phyloP scores from a whole-genome alignment of 1,140 invertebrate species.

The Teleopsis dalmanni region DNA sequence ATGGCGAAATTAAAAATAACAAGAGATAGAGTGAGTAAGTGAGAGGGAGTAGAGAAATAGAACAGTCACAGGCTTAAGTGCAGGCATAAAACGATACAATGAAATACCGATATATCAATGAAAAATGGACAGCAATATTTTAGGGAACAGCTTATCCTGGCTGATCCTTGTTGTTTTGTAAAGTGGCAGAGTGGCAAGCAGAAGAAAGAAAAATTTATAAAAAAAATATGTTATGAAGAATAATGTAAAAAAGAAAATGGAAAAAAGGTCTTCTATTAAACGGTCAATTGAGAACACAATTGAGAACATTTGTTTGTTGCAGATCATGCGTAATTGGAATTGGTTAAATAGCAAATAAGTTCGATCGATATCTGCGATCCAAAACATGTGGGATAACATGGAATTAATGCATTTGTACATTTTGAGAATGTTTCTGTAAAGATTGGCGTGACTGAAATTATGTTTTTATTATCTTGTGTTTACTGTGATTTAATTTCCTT shows the following conservation, averaged over 20 bases:
- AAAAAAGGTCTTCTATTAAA: conserved; percentile 16
- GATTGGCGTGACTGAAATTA: conserved; percentile 2
- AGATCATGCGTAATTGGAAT: conserved; percentile 8
- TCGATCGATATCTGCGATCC: not conserved
- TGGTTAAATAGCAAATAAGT: not conserved
- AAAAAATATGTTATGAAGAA: not conserved
- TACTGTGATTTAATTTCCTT: too few relatives aligned
- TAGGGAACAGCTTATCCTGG: conserved; percentile 33
- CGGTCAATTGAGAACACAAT: conserved; percentile 40
- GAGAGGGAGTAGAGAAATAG: too few relatives aligned
- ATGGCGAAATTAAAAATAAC: too few relatives aligned
- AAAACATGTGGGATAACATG: conserved; percentile 11
- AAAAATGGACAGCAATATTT: conserved; percentile 17
- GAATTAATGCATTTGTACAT: conserved; percentile 5
- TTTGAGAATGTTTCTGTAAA: conserved; percentile 1
- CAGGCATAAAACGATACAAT: too few relatives aligned
- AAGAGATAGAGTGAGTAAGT: too few relatives aligned
- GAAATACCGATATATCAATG: conserved; percentile 3
- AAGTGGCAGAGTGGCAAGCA: conserved; percentile 6
- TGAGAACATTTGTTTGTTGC: not conserved
- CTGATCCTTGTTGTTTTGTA: conserved; percentile 35
- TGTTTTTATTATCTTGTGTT: too few relatives aligned
- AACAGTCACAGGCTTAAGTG: too few relatives aligned
- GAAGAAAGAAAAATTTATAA: not conserved
- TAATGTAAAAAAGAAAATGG: not conserved